Conservation (phyloP, 2,888 invertebrate genomes). For the Acronicta psi region DNA sequence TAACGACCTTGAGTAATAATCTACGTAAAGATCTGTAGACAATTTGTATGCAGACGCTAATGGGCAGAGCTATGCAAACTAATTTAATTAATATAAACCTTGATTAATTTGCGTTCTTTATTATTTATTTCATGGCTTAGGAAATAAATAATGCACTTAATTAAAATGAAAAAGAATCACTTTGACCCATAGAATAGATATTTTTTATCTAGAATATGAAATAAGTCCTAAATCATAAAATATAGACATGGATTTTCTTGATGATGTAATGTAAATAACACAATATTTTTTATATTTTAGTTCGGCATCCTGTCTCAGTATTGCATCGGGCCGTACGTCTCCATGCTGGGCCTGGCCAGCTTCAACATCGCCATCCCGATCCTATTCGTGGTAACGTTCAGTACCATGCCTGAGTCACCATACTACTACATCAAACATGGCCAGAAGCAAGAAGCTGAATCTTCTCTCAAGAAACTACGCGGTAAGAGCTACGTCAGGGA, state of each 20-base stretch:
- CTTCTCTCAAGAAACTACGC: slow-evolving; percentile 88
- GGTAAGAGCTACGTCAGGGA: slow-evolving; percentile 86
- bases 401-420: slow-evolving; percentile 91
- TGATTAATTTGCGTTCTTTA: slow-evolving; percentile 11
- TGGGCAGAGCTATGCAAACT: slow-evolving; percentile 14
- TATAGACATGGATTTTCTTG: not conserved
- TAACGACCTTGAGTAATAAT: slow-evolving; percentile 39
- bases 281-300: slow-evolving; percentile 69
- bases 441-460: slow-evolving; percentile 85
- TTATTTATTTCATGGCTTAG: slow-evolving; percentile 2
- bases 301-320: slow-evolving; percentile 90
- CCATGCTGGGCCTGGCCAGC: slow-evolving; percentile 87
- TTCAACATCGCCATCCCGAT: slow-evolving; percentile 88
- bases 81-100: slow-evolving; percentile 28
- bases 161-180: not conserved
- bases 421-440: slow-evolving; percentile 87
- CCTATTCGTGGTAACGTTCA: slow-evolving; percentile 87
- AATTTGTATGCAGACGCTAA: slow-evolving; percentile 29
- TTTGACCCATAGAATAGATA: not conserved
- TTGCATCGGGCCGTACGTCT: slow-evolving; percentile 89
- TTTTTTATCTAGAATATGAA: not conserved
- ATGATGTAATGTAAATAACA: not conserved
- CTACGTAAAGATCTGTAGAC: slow-evolving; percentile 21
- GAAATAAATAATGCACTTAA: not conserved
- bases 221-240: no score